Evolutionary conservation across 2,888 invertebrate genomes (phyloP), one percentile per base, ranked within the genome.

Genomic region (Drosophila tripunctata): DNA sequence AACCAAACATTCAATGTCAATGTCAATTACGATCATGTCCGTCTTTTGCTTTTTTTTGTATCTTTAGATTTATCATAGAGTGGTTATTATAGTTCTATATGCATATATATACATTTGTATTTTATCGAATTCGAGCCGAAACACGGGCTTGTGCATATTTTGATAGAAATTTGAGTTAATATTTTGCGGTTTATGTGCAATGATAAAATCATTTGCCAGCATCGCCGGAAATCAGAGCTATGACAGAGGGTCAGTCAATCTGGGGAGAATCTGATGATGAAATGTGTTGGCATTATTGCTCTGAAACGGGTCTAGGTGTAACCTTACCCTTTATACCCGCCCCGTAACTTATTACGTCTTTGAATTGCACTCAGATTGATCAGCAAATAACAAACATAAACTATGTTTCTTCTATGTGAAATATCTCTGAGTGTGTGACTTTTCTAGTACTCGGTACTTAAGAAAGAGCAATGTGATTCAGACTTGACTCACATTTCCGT

Each of bases 1-100:
- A 66, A 65, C 68, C 38, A 69, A 68, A 76, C 77, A 74, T 75
- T 84, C 87, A 88, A 86, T 86, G 87, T 88, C 87, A 88, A 88
- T 88, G 88, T 85, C 88, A 88, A 84, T 35, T 50, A 30, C 31
- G 4, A 38, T 31, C 27, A 35, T 36, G 27, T 63, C 52, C 38
- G 51, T 54, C 45, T 55, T 12, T 48, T 12, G 41, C n/a, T 27
- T 6, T 27, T 27, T 27, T 10, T 51, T 48, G 36, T 58, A 50
- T 43, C 31, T 57, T 33, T 54, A 4, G 15, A 43, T 35, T 14
- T 41, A 56, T 21, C 24, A 21, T 45, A 50, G 31, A 56, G 69
- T 36, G 66, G 58, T 65, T 69, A 67, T 41, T 41, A 67, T 40
- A 41, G 44, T 10, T 38, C 15, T 31, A 12, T 24, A 27, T 17